Percentiles rank a stretch among this genome's conserved stretches.
Evolutionary conservation across 2,797 vertebrate species (phyloP).

Genomic region (Diceros bicornis): DNA sequence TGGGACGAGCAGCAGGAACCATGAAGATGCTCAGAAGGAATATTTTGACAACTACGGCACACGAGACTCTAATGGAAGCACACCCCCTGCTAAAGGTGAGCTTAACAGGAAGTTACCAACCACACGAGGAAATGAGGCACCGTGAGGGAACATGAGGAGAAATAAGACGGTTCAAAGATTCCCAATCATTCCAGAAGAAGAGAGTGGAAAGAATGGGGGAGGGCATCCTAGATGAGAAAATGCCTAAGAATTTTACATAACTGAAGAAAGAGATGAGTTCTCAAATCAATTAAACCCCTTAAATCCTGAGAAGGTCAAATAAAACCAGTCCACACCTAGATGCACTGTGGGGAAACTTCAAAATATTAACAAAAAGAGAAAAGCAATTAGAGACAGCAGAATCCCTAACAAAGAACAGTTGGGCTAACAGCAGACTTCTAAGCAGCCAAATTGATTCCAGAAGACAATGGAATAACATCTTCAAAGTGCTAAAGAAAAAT

Average conservation of each 20-base stretch:
- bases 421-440: slow-evolving; percentile 45
- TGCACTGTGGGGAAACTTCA: not conserved
- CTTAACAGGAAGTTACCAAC: not conserved
- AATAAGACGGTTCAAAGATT: not conserved
- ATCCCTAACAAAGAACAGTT: not conserved
- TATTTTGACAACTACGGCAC: not conserved
- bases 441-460: slow-evolving; percentile 51
- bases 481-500: slow-evolving; percentile 29
- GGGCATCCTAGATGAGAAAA: slow-evolving; percentile 7
- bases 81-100: not conserved
- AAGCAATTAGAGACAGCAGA: not conserved
- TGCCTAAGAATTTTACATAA: not conserved
- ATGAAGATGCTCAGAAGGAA: not conserved
- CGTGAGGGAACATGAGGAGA: not conserved
- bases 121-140: not conserved
- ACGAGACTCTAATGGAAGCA: not conserved
- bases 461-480: slow-evolving; percentile 49
- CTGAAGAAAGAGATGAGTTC: not conserved
- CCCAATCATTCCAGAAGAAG: not conserved
- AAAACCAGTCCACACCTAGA: not conserved
- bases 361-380: slow-evolving; percentile 39
- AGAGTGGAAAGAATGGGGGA: not conserved
- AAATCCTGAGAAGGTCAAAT: not conserved
- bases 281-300: not conserved
- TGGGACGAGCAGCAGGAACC: not conserved